Evolutionary conservation across 1,140 invertebrate genomes (phyloP).

Genomic region (Amphibalanus amphitrite): DNA sequence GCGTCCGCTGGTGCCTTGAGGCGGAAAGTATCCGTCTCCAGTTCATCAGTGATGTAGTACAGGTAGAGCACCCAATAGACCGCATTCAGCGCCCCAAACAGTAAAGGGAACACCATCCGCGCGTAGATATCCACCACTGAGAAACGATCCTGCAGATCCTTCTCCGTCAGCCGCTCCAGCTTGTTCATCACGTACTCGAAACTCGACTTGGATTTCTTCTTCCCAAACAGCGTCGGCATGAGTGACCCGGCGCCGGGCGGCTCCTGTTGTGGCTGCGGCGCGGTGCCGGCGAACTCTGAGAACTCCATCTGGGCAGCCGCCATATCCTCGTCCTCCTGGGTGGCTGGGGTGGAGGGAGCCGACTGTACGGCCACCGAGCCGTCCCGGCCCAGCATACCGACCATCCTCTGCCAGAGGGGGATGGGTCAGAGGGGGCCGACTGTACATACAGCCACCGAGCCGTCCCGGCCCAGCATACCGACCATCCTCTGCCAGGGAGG

Average conservation of each 20-base stretch:
- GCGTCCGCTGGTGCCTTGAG: background rate
- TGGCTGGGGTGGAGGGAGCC: no score
- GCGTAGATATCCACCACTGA: constrained; percentile 34
- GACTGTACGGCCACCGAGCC: constrained; percentile 6
- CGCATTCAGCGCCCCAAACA: constrained; percentile 31
- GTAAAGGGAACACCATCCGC: constrained; percentile 31
- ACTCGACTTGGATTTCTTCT: background rate
- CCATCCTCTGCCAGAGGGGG: constrained; percentile 9
- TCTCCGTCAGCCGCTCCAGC: constrained; percentile 17
- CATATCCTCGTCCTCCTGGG: background rate
- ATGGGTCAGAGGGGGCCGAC: no score
- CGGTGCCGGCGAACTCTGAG: background rate
- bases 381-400: constrained; percentile 8
- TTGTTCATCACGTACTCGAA: background rate
- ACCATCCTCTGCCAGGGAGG: no score
- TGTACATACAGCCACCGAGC: no score
- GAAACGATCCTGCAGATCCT: constrained; percentile 21
- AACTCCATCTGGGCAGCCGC: background rate
- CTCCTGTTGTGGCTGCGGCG: background rate
- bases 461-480: no score
- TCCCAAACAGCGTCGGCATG: background rate
- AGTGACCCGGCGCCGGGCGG: background rate
- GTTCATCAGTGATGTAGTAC: constrained; percentile 25
- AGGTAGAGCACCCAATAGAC: constrained; percentile 34
- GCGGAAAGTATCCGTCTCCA: background rate